Base-by-base conservation (phyloP, 2,797 vertebrate genomes). In the Gastrophryne carolinensis region DNA sequence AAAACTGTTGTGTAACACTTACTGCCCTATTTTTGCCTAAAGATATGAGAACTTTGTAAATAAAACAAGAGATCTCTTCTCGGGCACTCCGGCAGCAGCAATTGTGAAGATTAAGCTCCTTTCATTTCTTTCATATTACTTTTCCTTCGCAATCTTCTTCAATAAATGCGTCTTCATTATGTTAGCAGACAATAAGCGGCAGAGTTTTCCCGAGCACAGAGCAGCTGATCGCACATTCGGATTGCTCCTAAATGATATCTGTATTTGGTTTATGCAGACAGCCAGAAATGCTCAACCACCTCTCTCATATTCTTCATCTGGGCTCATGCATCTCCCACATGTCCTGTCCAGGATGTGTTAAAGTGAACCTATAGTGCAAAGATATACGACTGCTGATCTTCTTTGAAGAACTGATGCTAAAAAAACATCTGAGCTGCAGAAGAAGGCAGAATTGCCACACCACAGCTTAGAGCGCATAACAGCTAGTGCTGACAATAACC, bases 201-300 rank as follows among this genome's bases (percentile, higher is more conserved):
- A 19, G 17, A 53, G 49, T 12, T 37, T 39, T 53, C 13, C 29
- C 34, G 63, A 17, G n/a, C 44, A 34, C 29, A 34, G 17, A 35
- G 64, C 64, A 53, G 50, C 65, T 68, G 65, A 39, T 23, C 65
- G 54, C 49, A 56, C 24, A 53, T 26, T 47, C 29, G 27, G 39
- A 27, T 41, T 29, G 21, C 29, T 41, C 27, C 66, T 69, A 69
- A 41, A 69, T 69, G 30, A 39, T 57, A 69, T 69, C 57, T 54
- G 30, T 50, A 67, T 67, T 23, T 24, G 24, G 32, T 27, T 37
- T 56, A 19, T 39, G n/a, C 41, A 29, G 21, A 35, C 34, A 41
- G 52, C 27, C 27, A n/a, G n/a, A 57, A 68, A 56, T 12, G 41
- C 17, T 47, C 17, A 37, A 9, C 1, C 64, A 26, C 64, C 21